Evolutionary conservation across 2,888 invertebrate genomes (phyloP).

Genomic region (Chesias legatella): DNA sequence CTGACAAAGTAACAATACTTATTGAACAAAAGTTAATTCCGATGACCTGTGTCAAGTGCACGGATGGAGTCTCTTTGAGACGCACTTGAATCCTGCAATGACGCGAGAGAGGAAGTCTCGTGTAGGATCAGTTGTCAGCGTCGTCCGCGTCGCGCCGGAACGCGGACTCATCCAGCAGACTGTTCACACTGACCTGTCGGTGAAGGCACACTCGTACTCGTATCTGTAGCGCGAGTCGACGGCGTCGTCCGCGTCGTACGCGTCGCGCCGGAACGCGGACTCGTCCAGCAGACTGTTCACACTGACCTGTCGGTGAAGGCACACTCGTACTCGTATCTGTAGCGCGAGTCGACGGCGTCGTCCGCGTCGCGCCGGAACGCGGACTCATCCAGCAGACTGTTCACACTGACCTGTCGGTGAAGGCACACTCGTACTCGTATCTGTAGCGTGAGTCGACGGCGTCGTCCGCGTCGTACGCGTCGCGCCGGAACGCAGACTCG

Average conservation of each 20-base stretch:
- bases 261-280: constrained; percentile 31
- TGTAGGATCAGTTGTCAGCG: too few species aligned
- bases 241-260: constrained; percentile 43
- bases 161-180: too few species aligned
- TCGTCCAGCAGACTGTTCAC: too few species aligned
- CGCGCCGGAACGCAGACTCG: constrained; percentile 37
- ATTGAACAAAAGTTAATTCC: too few species aligned
- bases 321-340: constrained; percentile 58
- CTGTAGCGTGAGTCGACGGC: constrained; percentile 53
- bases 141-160: too few species aligned
- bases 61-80: too few species aligned
- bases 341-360: constrained; percentile 53
- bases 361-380: constrained; percentile 34
- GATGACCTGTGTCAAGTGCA: too few species aligned
- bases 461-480: constrained; percentile 42
- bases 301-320: constrained; percentile 43
- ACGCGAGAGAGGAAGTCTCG: too few species aligned
- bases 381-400: neutral
- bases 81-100: too few species aligned
- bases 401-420: constrained; percentile 37
- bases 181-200: constrained; percentile 32
- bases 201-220: constrained; percentile 57
- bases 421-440: constrained; percentile 58
- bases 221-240: constrained; percentile 56
- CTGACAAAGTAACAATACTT: neutral